These are phyloP conservation scores for Aptenodytes forsteri DNA, from an alignment of 2,113 vertebrate species.

Conservation along the genomic window DNA sequence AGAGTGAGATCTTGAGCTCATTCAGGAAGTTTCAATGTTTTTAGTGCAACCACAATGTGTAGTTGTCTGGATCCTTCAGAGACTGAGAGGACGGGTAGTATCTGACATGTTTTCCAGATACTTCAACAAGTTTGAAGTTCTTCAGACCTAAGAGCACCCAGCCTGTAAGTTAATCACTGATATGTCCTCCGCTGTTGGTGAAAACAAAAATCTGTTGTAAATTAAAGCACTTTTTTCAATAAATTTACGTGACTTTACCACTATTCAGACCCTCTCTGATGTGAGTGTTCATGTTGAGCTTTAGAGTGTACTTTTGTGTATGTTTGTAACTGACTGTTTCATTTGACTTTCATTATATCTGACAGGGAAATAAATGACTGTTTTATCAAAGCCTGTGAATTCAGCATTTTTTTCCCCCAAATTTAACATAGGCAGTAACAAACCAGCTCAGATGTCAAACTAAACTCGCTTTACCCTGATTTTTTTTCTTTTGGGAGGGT, in stretches of 20 bases:
- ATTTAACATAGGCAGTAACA: constrained; percentile 32
- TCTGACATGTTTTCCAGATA: background rate
- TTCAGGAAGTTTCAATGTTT: background rate
- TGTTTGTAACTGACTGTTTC: constrained; percentile 16
- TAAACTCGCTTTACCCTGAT: constrained; percentile 5
- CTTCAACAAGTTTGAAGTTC: background rate
- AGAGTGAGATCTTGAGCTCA: background rate
- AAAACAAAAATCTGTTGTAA: constrained; percentile 57
- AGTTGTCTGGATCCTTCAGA: background rate
- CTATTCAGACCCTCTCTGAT: background rate
- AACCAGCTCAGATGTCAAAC: constrained; percentile 38
- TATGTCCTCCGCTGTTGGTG: constrained; percentile 20
- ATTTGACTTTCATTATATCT: constrained; percentile 42
- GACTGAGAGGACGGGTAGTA: background rate
- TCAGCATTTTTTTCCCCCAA: background rate
- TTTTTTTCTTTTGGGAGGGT: background rate
- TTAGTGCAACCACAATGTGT: background rate
- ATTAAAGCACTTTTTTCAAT: constrained; percentile 10
- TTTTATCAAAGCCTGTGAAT: constrained; percentile 44
- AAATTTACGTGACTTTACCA: background rate
- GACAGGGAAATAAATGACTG: constrained; percentile 48
- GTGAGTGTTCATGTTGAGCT: background rate
- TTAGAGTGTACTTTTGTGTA: background rate
- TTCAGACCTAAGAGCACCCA: constrained; percentile 1
- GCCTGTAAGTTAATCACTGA: constrained; percentile 4